Conservation (phyloP, 2,888 invertebrate species). For the Achlya flavicornis region DNA sequence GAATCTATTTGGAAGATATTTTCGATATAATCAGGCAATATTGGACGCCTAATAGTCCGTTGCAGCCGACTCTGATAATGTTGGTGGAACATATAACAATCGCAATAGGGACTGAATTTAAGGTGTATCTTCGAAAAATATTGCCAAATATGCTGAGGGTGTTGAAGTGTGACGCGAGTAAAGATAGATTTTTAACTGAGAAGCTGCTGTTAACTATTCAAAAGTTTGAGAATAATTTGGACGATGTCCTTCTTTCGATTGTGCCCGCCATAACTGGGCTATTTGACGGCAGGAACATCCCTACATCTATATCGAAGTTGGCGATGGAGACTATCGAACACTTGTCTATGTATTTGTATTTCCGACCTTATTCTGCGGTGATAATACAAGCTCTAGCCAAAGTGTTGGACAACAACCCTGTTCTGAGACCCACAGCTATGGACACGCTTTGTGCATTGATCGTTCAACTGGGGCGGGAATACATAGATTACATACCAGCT, state of each 20-base stretch:
- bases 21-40: slow-evolving; percentile 96
- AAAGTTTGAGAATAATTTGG: slow-evolving; percentile 97
- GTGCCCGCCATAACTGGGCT: slow-evolving; percentile 96
- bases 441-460: slow-evolving; percentile 95
- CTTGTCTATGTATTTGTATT: slow-evolving; percentile 93
- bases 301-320: slow-evolving; percentile 88
- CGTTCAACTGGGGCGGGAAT: slow-evolving; percentile 95
- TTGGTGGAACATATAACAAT: slow-evolving; percentile 96
- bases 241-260: slow-evolving; percentile 96
- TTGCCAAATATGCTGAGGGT: slow-evolving; percentile 97
- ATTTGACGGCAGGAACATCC: slow-evolving; percentile 94
- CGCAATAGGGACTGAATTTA: slow-evolving; percentile 97
- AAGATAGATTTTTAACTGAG: slow-evolving; percentile 91
- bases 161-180: slow-evolving; percentile 94
- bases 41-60: slow-evolving; percentile 93
- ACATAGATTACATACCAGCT: slow-evolving; percentile 95
- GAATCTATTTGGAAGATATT: slow-evolving; percentile 97
- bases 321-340: slow-evolving; percentile 95
- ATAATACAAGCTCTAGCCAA: slow-evolving; percentile 97
- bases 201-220: slow-evolving; percentile 94
- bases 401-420: slow-evolving; percentile 91
- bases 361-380: slow-evolving; percentile 95
- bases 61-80: slow-evolving; percentile 94
- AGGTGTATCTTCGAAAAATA: slow-evolving; percentile 95
- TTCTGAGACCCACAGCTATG: slow-evolving; percentile 92